Conservation (phyloP, 2,888 invertebrate genomes). For the Argyra leucocephala region DNA sequence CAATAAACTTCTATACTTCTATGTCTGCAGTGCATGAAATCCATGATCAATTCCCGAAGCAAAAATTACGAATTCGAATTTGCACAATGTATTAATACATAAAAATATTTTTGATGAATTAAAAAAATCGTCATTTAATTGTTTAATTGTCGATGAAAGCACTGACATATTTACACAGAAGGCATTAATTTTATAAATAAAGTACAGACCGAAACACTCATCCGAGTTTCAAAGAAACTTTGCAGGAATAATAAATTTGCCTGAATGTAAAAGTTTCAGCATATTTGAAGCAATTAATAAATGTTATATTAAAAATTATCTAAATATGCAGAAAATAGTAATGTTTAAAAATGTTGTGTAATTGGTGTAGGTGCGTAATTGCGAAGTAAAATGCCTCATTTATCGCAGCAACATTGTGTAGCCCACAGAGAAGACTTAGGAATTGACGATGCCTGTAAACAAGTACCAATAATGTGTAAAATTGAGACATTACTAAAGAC, state of each 20-base stretch:
- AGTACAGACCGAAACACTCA: constrained; percentile 12
- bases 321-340: no score
- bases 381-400: no score
- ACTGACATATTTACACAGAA: constrained; percentile 13
- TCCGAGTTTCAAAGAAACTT: constrained; percentile 5
- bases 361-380: no score
- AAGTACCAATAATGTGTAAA: no score
- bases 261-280: constrained; percentile 5
- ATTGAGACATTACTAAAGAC: no score
- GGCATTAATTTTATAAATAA: constrained; percentile 15
- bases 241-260: constrained; percentile 12
- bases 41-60: constrained; percentile 10
- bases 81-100: background rate
- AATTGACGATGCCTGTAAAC: no score
- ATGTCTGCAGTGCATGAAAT: constrained; percentile 12
- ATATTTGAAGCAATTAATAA: constrained; percentile 14
- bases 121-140: constrained; percentile 11
- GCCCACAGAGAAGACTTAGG: no score
- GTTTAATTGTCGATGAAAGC: constrained; percentile 13
- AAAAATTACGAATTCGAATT: constrained; percentile 14
- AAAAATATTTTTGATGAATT: constrained; percentile 4
- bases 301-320: no score
- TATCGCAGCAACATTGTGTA: no score
- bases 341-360: no score
- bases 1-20: no score